Conservation (phyloP, 2,113 vertebrate species). For the Cyprinodon brontotheroides region DNA sequence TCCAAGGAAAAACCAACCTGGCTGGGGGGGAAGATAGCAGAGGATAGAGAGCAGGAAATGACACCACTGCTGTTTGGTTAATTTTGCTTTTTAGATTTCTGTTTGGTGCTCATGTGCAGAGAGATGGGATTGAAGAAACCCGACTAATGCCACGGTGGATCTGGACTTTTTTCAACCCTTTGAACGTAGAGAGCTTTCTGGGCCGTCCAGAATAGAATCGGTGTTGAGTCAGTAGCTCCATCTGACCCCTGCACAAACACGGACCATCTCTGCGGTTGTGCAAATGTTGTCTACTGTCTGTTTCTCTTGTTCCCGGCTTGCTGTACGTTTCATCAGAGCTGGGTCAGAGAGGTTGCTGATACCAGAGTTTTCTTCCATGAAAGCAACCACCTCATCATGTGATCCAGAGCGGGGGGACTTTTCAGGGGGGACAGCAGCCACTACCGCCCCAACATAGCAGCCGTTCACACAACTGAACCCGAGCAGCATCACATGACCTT, state of each 20-base stretch:
- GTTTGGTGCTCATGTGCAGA: too few species aligned
- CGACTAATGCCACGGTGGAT: background rate
- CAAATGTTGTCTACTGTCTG: conserved; percentile 8
- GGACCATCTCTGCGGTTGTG: background rate
- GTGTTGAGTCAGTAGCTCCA: background rate
- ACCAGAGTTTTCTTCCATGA: conserved; percentile 53
- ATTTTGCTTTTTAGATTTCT: background rate
- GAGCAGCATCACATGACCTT: conserved; percentile 37
- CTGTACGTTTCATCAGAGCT: conserved; percentile 34
- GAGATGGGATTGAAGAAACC: background rate
- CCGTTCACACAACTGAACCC: conserved; percentile 18
- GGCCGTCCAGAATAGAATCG: background rate
- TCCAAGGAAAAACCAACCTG: conserved; percentile 44
- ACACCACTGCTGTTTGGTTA: background rate
- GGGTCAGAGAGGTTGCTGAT: conserved; percentile 71
- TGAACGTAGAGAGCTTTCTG: background rate
- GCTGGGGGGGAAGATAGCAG: conserved; percentile 15
- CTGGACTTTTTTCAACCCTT: background rate
- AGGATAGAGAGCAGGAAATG: conserved; percentile 25
- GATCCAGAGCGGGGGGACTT: conserved; percentile 62
- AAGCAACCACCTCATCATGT: conserved; percentile 36
- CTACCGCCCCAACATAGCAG: conserved; percentile 29
- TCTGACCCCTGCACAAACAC: conserved; percentile 13
- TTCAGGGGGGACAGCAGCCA: conserved; percentile 46
- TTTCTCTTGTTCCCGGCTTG: conserved; percentile 43